Conservation (phyloP, 2,113 vertebrate genomes). For the Mormyrus lacerda region DNA sequence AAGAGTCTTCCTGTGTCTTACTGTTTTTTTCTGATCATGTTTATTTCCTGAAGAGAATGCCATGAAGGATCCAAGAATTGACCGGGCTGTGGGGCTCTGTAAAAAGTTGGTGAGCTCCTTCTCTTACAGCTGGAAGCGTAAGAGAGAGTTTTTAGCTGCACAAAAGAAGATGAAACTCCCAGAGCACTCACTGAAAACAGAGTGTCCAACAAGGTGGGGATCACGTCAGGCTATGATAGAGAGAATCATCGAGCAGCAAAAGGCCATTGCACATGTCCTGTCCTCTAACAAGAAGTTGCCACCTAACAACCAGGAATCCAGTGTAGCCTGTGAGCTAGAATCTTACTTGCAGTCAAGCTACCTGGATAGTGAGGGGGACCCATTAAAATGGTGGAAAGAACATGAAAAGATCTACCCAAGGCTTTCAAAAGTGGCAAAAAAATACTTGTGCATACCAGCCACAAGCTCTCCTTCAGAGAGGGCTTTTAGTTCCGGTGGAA, state of each 20-base stretch:
- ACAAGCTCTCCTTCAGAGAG: too few species aligned
- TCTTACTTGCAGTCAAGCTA: slow-evolving; percentile 1
- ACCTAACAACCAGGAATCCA: not conserved
- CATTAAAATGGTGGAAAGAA: not conserved
- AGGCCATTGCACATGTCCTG: slow-evolving; percentile 18
- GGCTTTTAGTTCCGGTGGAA: not conserved
- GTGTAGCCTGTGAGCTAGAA: not conserved
- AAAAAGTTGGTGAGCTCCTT: too few species aligned
- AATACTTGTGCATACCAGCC: not conserved
- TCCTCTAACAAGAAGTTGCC: slow-evolving; percentile 12
- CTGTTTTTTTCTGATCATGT: too few species aligned
- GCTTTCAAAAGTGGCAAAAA: not conserved
- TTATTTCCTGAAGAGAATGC: too few species aligned
- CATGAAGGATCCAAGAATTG: too few species aligned
- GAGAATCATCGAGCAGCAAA: not conserved
- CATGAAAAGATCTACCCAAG: not conserved
- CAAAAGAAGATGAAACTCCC: too few species aligned
- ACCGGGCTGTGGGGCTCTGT: too few species aligned
- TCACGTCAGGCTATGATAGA: not conserved
- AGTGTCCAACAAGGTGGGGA: too few species aligned
- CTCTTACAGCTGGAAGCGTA: too few species aligned
- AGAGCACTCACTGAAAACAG: too few species aligned
- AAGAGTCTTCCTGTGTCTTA: too few species aligned
- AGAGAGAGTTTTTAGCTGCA: too few species aligned
- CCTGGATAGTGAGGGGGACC: not conserved